Evolutionary conservation across 2,113 vertebrate genomes (phyloP).

Genomic region (Genyomyrus donnyi): DNA sequence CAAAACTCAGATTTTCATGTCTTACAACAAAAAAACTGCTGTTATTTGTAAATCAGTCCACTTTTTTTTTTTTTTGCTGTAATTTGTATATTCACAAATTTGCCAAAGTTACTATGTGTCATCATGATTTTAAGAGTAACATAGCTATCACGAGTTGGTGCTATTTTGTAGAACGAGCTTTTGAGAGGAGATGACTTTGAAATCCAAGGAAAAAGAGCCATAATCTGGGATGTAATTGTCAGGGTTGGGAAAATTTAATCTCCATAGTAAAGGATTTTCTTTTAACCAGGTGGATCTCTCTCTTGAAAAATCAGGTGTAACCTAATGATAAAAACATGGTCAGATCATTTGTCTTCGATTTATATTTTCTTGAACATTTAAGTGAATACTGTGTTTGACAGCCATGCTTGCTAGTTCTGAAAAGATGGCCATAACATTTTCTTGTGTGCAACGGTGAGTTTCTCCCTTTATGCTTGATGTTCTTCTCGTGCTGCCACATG

Average conservation of each 20-base stretch:
- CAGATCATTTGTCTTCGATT: neutral
- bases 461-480: neutral
- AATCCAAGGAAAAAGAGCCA: neutral
- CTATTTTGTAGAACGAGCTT: neutral
- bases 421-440: neutral
- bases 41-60: neutral
- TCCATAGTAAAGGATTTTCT: neutral
- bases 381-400: neutral
- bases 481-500: neutral
- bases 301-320: neutral
- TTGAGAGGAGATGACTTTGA: neutral
- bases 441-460: neutral
- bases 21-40: neutral
- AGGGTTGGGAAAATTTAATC: neutral
- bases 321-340: neutral
- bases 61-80: neutral
- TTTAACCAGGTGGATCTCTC: neutral
- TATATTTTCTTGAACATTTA: neutral
- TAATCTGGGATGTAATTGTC: neutral
- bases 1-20: neutral
- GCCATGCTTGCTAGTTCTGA: neutral
- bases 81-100: neutral
- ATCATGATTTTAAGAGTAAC: neutral
- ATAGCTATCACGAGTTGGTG: neutral
- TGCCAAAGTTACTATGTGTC: neutral